Evolutionary conservation across 2,113 vertebrate genomes (phyloP), one percentile per base, ranked within the genome.

Genomic region (Actinemys pallida): DNA sequence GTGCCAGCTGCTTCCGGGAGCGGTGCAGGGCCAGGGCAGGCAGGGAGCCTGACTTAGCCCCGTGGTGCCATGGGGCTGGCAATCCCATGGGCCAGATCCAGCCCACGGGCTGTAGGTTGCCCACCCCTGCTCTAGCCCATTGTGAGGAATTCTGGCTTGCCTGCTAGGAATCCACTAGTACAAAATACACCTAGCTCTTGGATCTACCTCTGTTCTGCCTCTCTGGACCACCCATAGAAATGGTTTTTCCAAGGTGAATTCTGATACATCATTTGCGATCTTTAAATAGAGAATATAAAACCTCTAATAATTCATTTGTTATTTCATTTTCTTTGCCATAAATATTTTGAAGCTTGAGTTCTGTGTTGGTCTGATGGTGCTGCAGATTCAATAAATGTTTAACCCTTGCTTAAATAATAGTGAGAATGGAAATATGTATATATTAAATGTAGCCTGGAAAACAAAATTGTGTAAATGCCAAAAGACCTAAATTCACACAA

Each of bases 381-480:
- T 35, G 49, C 29, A 65, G 6, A 16, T 83, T 62, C 42, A 75
- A 52, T 85, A 22, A 9, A 4, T 3, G 1, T 1, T 29, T n/a
- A 45, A 81, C 6, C 39, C 22, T 12, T 3, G 4, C 69, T 10
- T 10, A 72, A 49, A 10, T 25, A 47, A 10, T 6, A 3, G 5
- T 35, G 1, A 1, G n/a, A 6, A 1, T 42, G 69, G 22, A 45
- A 12, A 20, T 39, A 0, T 54, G 8, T 27, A 3, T 9, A 12
- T 3, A 29, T 27, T 54, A 25, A 0, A 42, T 1, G 16, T 8
- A 31, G 49, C 1, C 3, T 3, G 5, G 62, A 4, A 9, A 22
- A 5, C 1, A 9, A 45, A 27, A 49, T 8, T 22, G 5, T 2
- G 12, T 1, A 0, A 57, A 1, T 24, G 1, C 4, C 4, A 2